Conservation (phyloP, 2,113 vertebrate species). For the Steatornis caripensis region DNA sequence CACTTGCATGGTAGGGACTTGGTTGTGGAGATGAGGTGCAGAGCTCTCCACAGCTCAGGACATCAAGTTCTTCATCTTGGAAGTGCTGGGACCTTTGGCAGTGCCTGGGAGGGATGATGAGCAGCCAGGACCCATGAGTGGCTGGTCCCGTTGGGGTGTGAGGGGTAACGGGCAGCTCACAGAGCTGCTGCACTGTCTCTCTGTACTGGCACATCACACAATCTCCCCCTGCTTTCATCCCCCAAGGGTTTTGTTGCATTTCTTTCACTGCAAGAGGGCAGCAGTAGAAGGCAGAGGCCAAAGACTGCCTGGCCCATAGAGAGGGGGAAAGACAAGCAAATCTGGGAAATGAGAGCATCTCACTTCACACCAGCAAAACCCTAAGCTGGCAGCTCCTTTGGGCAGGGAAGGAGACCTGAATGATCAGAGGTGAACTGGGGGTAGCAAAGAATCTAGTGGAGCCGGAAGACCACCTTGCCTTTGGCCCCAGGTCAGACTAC, state of each 20-base stretch:
- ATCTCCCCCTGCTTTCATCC: neutral
- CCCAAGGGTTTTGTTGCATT: neutral
- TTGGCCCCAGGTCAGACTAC: neutral
- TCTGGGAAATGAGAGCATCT: neutral
- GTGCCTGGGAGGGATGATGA: neutral
- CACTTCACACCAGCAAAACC: neutral
- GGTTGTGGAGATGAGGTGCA: neutral
- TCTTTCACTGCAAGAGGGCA: neutral
- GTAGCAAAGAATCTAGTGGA: neutral
- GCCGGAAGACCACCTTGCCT: neutral
- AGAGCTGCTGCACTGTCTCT: neutral
- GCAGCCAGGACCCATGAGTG: neutral
- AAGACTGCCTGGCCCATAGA: neutral
- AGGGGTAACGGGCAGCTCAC: neutral
- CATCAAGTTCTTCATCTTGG: neutral
- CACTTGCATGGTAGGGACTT: neutral
- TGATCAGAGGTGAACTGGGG: neutral
- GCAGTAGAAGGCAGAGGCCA: neutral
- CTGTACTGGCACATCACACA: neutral
- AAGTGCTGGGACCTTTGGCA: neutral
- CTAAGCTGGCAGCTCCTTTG: neutral
- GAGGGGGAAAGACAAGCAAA: neutral
- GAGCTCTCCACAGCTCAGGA: neutral
- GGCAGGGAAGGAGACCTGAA: neutral
- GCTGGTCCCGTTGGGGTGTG: neutral